phyloP scores from a whole-genome alignment of 1,140 invertebrate genomes.

The Theocolax elegans region DNA sequence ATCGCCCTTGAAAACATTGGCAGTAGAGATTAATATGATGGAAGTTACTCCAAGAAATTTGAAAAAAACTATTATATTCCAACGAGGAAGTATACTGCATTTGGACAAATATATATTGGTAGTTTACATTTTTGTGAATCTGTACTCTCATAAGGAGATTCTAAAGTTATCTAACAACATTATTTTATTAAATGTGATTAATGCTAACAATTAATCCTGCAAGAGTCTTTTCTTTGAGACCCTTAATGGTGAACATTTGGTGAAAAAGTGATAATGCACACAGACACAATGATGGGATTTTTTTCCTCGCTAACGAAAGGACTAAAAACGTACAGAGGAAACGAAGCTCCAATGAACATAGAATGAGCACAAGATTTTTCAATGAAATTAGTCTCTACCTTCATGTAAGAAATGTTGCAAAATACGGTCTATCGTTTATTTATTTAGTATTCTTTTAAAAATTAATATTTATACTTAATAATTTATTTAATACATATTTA shows the following conservation, averaged over 20 bases:
- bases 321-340: background rate
- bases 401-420: no score
- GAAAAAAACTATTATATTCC: no score
- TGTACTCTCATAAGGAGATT: background rate
- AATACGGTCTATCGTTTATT: no score
- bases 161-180: constrained; percentile 4
- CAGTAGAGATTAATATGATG: no score
- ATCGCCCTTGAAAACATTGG: no score
- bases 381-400: no score
- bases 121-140: background rate
- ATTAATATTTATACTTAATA: no score
- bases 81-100: no score
- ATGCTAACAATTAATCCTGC: background rate
- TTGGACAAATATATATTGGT: no score
- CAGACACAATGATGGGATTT: background rate
- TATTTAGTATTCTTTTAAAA: no score
- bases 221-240: constrained; percentile 7
- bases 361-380: constrained; percentile 2
- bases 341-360: constrained; percentile 17
- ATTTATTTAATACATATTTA: constrained; percentile 10
- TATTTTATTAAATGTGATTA: background rate
- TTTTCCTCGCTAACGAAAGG: background rate
- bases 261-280: background rate
- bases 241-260: background rate
- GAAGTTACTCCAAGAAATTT: no score